phyloP scores from a whole-genome alignment of 2,888 invertebrate genomes.

The Kryphioiulus occultus region DNA sequence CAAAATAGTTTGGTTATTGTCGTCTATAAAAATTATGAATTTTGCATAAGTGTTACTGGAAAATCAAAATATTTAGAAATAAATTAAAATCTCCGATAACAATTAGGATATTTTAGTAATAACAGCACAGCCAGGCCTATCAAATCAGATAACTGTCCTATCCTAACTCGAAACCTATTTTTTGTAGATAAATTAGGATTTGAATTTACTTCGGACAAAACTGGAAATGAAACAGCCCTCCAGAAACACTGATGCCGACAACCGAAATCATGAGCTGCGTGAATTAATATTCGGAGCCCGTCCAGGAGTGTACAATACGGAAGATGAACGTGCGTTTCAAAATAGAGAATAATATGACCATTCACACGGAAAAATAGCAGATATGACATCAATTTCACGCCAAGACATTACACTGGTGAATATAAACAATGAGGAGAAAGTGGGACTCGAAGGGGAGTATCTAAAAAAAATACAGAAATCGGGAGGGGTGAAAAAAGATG shows the following conservation, averaged over 20 bases:
- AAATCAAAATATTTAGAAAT: too few species aligned
- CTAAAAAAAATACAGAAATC: constrained; percentile 1
- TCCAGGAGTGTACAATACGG: constrained; percentile 44
- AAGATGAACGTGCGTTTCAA: constrained; percentile 39
- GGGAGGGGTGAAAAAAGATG: neutral
- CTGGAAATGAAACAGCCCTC: neutral
- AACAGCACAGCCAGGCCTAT: too few species aligned
- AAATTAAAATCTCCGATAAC: too few species aligned
- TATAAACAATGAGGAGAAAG: constrained; percentile 21
- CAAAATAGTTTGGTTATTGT: too few species aligned
- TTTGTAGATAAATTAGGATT: neutral
- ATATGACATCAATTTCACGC: constrained; percentile 41
- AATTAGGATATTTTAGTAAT: too few species aligned
- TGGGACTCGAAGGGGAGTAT: neutral
- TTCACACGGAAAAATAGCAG: constrained; percentile 43
- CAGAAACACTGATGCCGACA: neutral
- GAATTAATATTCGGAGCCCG: neutral
- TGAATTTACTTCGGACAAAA: neutral
- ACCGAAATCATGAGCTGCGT: neutral
- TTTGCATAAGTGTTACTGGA: too few species aligned
- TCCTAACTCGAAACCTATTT: too few species aligned
- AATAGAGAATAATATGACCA: constrained; percentile 33
- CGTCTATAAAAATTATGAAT: too few species aligned
- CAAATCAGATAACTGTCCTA: too few species aligned
- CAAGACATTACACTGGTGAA: constrained; percentile 18